phyloP scores from a whole-genome alignment of 2,888 invertebrate genomes.

The Dryobota labecula region DNA sequence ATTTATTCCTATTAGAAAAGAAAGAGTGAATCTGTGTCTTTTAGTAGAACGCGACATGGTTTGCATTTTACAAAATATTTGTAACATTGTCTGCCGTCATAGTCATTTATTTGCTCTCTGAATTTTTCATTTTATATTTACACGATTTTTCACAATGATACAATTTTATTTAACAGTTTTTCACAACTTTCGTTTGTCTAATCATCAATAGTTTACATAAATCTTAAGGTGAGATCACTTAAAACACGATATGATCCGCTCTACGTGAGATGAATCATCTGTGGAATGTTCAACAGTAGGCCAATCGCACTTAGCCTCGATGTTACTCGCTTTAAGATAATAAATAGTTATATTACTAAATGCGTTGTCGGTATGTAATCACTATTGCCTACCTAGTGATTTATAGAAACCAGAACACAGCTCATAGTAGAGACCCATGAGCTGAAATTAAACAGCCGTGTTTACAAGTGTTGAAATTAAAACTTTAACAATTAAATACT shows the following conservation, averaged over 20 bases:
- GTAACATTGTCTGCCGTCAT: slow-evolving; percentile 23
- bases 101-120: slow-evolving; percentile 54
- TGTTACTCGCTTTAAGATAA: slow-evolving; percentile 41
- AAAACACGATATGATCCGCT: slow-evolving; percentile 64
- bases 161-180: slow-evolving; percentile 33
- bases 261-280: slow-evolving; percentile 48
- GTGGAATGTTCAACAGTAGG: slow-evolving; percentile 57
- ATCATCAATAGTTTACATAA: slow-evolving; percentile 68
- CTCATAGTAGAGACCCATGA: slow-evolving; percentile 10
- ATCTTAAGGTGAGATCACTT: slow-evolving; percentile 83
- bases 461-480: slow-evolving; percentile 25
- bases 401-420: slow-evolving; percentile 31
- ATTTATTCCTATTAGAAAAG: slow-evolving; percentile 36
- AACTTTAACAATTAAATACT: slow-evolving; percentile 59
- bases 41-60: slow-evolving; percentile 29
- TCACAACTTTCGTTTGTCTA: slow-evolving; percentile 54
- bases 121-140: slow-evolving; percentile 22
- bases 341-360: slow-evolving; percentile 67
- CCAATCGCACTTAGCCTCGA: slow-evolving; percentile 62
- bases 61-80: slow-evolving; percentile 34
- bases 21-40: slow-evolving; percentile 30
- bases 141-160: slow-evolving; percentile 23
- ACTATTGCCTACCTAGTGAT: slow-evolving; percentile 33
- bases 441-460: slow-evolving; percentile 18
- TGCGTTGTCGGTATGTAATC: slow-evolving; percentile 58